phyloP scores from a whole-genome alignment of 2,888 invertebrate species.

The Sipha maydis region DNA sequence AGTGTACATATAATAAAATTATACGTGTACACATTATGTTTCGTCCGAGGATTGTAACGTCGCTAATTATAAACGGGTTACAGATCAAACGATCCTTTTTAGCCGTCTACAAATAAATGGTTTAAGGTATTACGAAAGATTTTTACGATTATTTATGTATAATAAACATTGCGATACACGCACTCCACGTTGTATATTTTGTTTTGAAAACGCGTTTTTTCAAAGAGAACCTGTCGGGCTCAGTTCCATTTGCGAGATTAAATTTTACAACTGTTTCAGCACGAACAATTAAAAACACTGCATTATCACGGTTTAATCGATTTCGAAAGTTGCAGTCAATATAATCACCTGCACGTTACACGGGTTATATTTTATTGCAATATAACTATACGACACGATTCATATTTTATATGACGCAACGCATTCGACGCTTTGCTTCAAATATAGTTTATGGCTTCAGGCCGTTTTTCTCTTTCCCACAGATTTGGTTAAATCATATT shows the following conservation, averaged over 20 bases:
- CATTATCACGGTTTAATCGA: not conserved
- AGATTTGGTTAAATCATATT: no score
- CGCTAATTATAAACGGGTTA: not conserved
- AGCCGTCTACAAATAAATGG: not conserved
- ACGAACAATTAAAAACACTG: not conserved
- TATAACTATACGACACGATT: no score
- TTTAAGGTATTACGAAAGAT: not conserved
- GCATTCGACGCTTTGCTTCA: no score
- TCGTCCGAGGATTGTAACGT: not conserved
- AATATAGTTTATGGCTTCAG: no score
- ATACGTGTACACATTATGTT: not conserved
- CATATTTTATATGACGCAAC: not conserved
- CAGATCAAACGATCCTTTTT: not conserved
- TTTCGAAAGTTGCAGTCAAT: not conserved
- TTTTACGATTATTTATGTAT: not conserved
- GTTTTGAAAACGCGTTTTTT: slow-evolving; percentile 1
- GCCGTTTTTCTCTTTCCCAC: no score
- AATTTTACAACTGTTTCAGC: slow-evolving; percentile 9
- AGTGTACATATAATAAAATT: not conserved
- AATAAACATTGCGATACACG: not conserved
- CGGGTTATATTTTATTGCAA: no score
- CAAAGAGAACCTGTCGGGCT: not conserved
- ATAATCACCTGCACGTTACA: no score
- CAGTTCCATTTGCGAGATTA: slow-evolving; percentile 19
- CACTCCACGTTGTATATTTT: not conserved